phyloP scores from a whole-genome alignment of 2,797 vertebrate species.

The Sebastes dallii region DNA sequence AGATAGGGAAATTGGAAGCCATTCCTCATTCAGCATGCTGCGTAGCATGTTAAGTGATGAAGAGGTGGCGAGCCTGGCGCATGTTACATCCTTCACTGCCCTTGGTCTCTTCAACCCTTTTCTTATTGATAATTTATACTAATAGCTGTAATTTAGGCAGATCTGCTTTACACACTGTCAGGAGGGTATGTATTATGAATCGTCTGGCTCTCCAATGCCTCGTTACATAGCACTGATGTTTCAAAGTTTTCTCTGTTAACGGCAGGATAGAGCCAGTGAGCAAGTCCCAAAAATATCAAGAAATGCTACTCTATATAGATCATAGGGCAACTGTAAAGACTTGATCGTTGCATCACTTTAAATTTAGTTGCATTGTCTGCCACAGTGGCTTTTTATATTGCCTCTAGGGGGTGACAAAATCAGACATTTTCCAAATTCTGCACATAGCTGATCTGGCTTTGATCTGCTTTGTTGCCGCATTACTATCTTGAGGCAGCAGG shows the following conservation, averaged over 20 bases:
- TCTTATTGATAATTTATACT: slow-evolving; percentile 59
- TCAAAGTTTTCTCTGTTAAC: slow-evolving; percentile 1
- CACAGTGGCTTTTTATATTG: not conserved
- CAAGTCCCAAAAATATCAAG: not conserved
- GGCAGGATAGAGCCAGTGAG: not conserved
- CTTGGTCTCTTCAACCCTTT: slow-evolving; percentile 38
- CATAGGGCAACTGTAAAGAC: not conserved
- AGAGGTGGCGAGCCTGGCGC: slow-evolving; percentile 12
- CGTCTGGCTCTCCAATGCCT: not conserved
- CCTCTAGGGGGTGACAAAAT: not conserved
- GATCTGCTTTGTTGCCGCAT: no score
- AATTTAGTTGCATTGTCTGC: not conserved
- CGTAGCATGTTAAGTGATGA: slow-evolving; percentile 37
- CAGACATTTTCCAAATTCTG: not conserved
- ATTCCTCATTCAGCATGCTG: slow-evolving; percentile 27
- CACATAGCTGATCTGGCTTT: not conserved
- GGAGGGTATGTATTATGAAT: slow-evolving; percentile 17
- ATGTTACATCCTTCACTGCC: slow-evolving; percentile 34
- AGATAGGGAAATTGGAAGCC: slow-evolving; percentile 17
- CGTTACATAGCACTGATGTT: not conserved
- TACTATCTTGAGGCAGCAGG: no score
- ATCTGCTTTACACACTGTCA: slow-evolving; percentile 32
- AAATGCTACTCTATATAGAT: not conserved
- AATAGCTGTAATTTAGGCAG: slow-evolving; percentile 44
- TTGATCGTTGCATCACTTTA: not conserved